phyloP scores from a whole-genome alignment of 2,888 invertebrate genomes.

The Ennomos quercinarius region DNA sequence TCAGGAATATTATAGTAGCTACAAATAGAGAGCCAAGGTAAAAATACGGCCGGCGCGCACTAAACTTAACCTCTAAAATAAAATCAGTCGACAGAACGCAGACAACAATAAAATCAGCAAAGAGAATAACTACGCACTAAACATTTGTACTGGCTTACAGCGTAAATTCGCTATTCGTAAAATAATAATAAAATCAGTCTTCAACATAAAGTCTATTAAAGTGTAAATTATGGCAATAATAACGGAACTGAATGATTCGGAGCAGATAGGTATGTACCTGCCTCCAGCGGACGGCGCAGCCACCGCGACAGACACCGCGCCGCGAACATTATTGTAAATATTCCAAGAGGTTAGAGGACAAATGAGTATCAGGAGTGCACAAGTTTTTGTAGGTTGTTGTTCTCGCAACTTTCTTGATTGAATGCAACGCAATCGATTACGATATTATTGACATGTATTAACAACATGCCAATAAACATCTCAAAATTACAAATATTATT shows the following conservation, averaged over 20 bases:
- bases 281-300: no score
- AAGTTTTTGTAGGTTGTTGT: no score
- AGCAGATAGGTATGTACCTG: no score
- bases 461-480: no score
- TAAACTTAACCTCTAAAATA: slow-evolving; percentile 39
- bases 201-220: slow-evolving; percentile 43
- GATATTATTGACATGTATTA: no score
- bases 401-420: no score
- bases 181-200: slow-evolving; percentile 66
- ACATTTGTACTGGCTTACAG: slow-evolving; percentile 69
- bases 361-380: no score
- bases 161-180: slow-evolving; percentile 51
- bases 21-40: slow-evolving; percentile 9
- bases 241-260: background rate
- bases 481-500: no score
- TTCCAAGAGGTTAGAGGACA: no score
- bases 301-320: no score
- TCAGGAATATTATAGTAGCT: background rate
- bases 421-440: no score
- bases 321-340: no score
- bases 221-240: slow-evolving; percentile 8
- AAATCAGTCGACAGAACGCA: slow-evolving; percentile 51
- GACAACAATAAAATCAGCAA: slow-evolving; percentile 41
- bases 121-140: slow-evolving; percentile 44
- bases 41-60: slow-evolving; percentile 12